Percentiles rank a stretch among this genome's conserved stretches.
phyloP scores from a whole-genome alignment of 2,888 invertebrate genomes.

The Mesorhabditis sp. region DNA sequence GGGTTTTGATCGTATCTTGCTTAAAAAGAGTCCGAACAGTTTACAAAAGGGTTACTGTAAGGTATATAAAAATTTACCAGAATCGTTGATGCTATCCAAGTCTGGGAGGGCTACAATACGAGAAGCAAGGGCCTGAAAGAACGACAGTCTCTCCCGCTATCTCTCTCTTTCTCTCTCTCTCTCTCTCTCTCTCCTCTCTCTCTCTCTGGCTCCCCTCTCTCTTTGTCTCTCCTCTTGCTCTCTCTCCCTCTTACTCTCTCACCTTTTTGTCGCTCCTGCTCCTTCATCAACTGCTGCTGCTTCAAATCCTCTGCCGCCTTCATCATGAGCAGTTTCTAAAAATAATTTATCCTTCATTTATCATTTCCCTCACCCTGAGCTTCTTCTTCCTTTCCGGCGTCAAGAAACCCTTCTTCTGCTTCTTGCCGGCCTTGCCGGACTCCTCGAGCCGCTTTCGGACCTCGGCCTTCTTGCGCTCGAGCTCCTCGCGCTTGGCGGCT shows the following conservation, averaged over 20 bases:
- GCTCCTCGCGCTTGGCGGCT: conserved; percentile 84
- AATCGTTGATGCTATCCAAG: conserved; percentile 76
- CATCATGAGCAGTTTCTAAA: conserved; percentile 93
- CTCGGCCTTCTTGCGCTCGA: conserved; percentile 96
- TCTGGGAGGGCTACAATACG: conserved; percentile 84
- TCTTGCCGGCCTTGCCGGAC: conserved; percentile 87
- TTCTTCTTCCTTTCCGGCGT: conserved; percentile 99
- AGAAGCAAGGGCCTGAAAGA: conserved; percentile 76
- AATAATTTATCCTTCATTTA: not conserved
- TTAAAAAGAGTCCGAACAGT: not conserved
- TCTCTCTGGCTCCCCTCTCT: conserved; percentile 81
- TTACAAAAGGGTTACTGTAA: not conserved
- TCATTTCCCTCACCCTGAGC: conserved; percentile 75
- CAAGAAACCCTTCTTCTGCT: conserved; percentile 96
- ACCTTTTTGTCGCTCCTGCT: conserved; percentile 85
- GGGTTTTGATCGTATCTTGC: not conserved
- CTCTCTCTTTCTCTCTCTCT: conserved; percentile 22
- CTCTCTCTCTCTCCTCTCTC: conserved; percentile 80
- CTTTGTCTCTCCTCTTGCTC: not conserved
- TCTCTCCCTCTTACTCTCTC: not conserved
- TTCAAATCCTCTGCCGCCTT: conserved; percentile 99
- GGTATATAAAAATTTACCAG: conserved; percentile 69
- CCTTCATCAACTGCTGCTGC: conserved; percentile 97
- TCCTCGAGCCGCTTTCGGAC: conserved; percentile 91
- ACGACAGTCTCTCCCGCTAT: not conserved